These are phyloP conservation scores for Cerastis leucographa DNA, from an alignment of 2,888 invertebrate genomes.

Conservation along the genomic window DNA sequence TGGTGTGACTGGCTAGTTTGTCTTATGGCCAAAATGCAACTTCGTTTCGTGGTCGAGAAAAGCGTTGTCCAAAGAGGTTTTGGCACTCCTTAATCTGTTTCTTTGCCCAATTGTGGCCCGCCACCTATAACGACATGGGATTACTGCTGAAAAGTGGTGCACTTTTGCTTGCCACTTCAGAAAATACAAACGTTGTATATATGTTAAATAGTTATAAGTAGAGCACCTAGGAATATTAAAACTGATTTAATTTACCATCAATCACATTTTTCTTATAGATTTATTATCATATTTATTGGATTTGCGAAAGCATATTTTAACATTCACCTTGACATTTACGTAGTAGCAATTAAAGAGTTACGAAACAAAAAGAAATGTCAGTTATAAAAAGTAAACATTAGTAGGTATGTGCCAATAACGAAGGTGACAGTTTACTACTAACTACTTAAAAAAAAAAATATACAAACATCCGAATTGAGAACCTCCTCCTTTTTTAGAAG, in stretches of 20 bases:
- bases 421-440: no score
- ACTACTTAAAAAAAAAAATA: no score
- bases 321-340: slow-evolving; percentile 8
- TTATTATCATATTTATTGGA: not conserved
- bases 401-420: no score
- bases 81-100: not conserved
- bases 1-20: no score
- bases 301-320: not conserved
- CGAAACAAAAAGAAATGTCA: slow-evolving; percentile 10
- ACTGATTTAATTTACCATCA: not conserved
- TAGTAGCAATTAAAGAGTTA: not conserved
- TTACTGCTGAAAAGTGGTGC: not conserved
- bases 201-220: not conserved
- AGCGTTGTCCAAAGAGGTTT: no score
- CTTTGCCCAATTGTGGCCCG: no score
- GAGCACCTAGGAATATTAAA: not conserved
- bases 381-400: not conserved
- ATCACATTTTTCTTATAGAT: not conserved
- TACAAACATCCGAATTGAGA: no score
- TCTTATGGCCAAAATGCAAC: not conserved
- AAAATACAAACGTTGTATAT: not conserved
- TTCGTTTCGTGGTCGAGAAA: not conserved
- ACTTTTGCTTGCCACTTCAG: not conserved
- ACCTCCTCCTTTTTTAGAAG: no score
- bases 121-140: not conserved